Evolutionary conservation across 2,113 vertebrate genomes (phyloP).

Genomic region (Casuarius casuarius): DNA sequence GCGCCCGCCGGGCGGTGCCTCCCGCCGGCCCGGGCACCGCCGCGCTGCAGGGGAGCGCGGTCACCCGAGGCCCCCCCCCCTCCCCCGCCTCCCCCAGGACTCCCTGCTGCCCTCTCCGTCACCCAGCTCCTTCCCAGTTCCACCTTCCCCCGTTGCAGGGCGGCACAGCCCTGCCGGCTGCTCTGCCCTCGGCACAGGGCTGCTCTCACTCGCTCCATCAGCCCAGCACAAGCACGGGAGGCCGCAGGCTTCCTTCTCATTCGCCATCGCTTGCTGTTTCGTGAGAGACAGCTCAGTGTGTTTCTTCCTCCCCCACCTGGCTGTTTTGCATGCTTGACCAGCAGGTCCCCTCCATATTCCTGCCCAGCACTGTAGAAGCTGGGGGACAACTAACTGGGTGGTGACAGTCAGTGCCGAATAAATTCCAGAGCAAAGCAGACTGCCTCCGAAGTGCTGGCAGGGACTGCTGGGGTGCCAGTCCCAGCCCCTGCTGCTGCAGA

Average conservation of each 20-base stretch:
- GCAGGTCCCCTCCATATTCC: not conserved
- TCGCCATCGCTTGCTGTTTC: accelerated
- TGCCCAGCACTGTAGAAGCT: not conserved
- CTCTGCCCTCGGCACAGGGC: not conserved
- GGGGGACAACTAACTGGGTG: not conserved
- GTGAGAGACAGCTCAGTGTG: not conserved
- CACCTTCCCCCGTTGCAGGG: no score
- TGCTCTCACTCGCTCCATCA: not conserved
- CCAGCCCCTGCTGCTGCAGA: not conserved
- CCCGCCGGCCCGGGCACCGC: no score
- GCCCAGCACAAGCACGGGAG: not conserved
- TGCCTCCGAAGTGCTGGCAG: accelerated
- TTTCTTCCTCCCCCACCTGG: not conserved
- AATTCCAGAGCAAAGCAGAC: accelerated
- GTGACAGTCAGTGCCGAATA: accelerated
- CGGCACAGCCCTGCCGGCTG: not conserved
- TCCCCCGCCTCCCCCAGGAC: no score
- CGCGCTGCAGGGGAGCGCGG: no score
- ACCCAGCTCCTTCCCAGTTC: not conserved
- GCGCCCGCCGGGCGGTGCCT: no score
- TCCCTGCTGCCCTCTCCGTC: not conserved
- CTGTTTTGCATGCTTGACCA: not conserved
- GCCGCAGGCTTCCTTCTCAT: not conserved
- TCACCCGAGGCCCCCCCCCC: not conserved
- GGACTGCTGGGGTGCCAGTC: accelerated